phyloP scores from a whole-genome alignment of 2,797 vertebrate species.

The Chaetodon trifasciatus region DNA sequence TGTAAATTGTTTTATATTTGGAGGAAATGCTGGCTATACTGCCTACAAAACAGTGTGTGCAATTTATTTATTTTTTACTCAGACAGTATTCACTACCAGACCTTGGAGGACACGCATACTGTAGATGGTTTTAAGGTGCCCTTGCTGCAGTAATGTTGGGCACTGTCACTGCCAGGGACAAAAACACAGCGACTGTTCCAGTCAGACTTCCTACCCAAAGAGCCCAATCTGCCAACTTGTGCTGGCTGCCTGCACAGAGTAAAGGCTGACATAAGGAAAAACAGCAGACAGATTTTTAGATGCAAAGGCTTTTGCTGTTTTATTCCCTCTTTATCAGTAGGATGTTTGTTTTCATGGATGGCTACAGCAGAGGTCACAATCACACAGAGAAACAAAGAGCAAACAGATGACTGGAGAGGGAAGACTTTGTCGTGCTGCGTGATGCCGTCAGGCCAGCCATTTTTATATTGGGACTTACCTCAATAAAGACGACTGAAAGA shows the following conservation, averaged over 20 bases:
- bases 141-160: conserved; percentile 53
- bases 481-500: conserved; percentile 62
- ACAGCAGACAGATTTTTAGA: conserved; percentile 38
- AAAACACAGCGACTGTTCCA: conserved; percentile 41
- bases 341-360: conserved; percentile 57
- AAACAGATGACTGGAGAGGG: conserved; percentile 40
- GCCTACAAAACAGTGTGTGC: conserved; percentile 20
- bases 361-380: conserved; percentile 61
- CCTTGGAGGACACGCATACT: conserved; percentile 57
- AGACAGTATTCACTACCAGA: conserved; percentile 48
- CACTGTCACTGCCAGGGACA: conserved; percentile 48
- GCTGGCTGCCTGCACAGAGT: conserved; percentile 28
- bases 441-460: conserved; percentile 36
- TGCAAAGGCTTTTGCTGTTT: conserved; percentile 48
- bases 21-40: conserved; percentile 36
- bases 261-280: conserved; percentile 45
- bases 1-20: conserved; percentile 65
- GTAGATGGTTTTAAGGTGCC: conserved; percentile 54
- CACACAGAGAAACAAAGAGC: conserved; percentile 50
- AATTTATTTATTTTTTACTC: conserved; percentile 29
- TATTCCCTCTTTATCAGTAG: conserved; percentile 58
- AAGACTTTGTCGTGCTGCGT: conserved; percentile 31
- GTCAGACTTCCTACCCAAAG: conserved; percentile 43
- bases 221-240: conserved; percentile 34
- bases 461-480: conserved; percentile 63